phyloP scores from a whole-genome alignment of 23 tunicate species.

The Aplidium turbinatum region DNA sequence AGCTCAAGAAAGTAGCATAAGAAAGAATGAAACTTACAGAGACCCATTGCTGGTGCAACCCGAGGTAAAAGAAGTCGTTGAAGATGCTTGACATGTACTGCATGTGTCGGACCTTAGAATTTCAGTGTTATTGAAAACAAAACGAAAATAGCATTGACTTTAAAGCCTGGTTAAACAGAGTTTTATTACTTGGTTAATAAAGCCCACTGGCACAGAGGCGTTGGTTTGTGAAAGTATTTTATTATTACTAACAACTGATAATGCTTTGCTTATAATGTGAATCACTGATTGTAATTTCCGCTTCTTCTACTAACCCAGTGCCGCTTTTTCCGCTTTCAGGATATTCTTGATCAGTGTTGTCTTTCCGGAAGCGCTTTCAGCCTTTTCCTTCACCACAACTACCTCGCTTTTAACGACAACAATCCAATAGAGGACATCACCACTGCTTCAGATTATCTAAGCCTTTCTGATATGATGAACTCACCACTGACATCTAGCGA shows the following conservation, averaged over 20 bases:
- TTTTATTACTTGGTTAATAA: background rate
- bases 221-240: too few species aligned
- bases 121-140: too few species aligned
- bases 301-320: too few species aligned
- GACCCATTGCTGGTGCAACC: constrained; percentile 77
- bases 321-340: constrained; percentile 35
- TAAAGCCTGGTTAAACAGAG: background rate
- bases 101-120: too few species aligned
- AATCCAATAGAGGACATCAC: constrained; percentile 61
- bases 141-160: background rate
- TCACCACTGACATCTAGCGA: constrained; percentile 59
- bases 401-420: constrained; percentile 44
- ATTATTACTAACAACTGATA: too few species aligned
- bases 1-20: background rate
- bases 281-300: too few species aligned
- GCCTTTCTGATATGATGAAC: constrained; percentile 58
- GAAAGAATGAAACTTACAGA: constrained; percentile 23
- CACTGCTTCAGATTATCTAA: constrained; percentile 58
- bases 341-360: constrained; percentile 65
- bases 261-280: too few species aligned
- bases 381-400: constrained; percentile 84
- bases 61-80: constrained; percentile 57
- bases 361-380: constrained; percentile 69
- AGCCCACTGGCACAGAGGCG: too few species aligned
- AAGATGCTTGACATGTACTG: too few species aligned